Evolutionary conservation across 1,140 invertebrate species (phyloP), one percentile per base, ranked within the genome.

Genomic region (Pemphigus obesinymphae): DNA sequence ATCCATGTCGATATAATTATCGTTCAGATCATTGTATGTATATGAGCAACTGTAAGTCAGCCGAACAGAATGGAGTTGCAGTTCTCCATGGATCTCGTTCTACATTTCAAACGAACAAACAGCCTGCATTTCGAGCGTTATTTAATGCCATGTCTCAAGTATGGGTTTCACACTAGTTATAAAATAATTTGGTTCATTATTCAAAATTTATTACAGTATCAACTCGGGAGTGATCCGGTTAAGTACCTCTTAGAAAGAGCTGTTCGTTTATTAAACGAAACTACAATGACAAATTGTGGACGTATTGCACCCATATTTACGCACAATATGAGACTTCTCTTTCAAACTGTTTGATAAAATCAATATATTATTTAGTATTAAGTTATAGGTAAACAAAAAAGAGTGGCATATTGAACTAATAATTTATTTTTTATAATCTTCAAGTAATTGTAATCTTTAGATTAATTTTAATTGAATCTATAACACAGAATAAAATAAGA

Each of bases 1-100:
- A 95, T 86, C 90, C 92, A 0, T 98, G 96, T 86, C 90, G 94
- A 75, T 96, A 94, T 87, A 98, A 98, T 87, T 98, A 95, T 86
- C 90, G 96, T 76, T 92, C 96, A 13, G 96, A 98, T 88, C 96
- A 98, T 86, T 98, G 96, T 86, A 96, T 96, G 93, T 98, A 98
- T 85, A 93, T 92, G 86, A 95, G 92, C 85, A 92, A 95, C 6
- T 98, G 96, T 85, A 89, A 89, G 58, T 89, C 89, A 81, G 95
- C 94, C 8, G 92, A 93, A 83, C 87, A 89, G 75, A 84, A 90
- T n/a, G 96, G 96, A 7, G 91, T 95, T 17, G 88, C 91, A 82
- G 90, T 97, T 3, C 85, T 98, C n/a, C 97, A 98, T 87, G 97
- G 96, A 5, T 96, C 94, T 84, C 88, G 96, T 80, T 90, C 92